Evolutionary conservation across 2,113 vertebrate genomes (phyloP).

Genomic region (Callionymus lyra): DNA sequence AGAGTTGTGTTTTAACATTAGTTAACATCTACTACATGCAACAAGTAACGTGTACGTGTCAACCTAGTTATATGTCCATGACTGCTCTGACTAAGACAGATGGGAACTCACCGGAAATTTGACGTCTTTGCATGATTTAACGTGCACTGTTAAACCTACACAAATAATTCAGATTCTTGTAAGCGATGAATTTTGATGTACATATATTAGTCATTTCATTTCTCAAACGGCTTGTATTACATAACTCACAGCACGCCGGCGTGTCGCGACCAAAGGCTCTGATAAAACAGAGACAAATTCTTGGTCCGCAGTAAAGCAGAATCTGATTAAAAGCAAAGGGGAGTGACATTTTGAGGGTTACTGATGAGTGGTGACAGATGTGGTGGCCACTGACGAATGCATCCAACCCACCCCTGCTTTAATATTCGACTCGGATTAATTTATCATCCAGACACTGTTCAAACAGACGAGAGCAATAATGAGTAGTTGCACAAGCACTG

Average conservation of each 20-base stretch:
- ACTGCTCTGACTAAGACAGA: conserved; percentile 53
- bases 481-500: neutral
- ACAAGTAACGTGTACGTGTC: conserved; percentile 42
- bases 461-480: conserved; percentile 3
- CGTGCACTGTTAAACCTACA: conserved; percentile 41
- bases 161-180: conserved; percentile 47
- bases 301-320: conserved; percentile 27
- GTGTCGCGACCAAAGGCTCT: conserved; percentile 32
- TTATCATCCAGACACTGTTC: neutral
- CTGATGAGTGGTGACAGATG: conserved; percentile 49
- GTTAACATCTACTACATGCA: too few species aligned
- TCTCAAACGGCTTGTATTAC: conserved; percentile 39
- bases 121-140: conserved; percentile 51
- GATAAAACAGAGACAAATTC: conserved; percentile 42
- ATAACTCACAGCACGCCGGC: conserved; percentile 39
- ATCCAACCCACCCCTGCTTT: conserved; percentile 15
- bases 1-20: too few species aligned
- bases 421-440: conserved; percentile 7
- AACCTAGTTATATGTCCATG: conserved; percentile 55
- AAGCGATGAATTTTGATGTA: conserved; percentile 43
- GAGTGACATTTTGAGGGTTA: conserved; percentile 37
- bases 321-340: conserved; percentile 51
- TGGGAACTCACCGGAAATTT: conserved; percentile 30
- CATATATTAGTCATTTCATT: conserved; percentile 38
- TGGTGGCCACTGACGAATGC: conserved; percentile 22